phyloP scores from a whole-genome alignment of 2,888 invertebrate species.

The Rhodophaea formosa region DNA sequence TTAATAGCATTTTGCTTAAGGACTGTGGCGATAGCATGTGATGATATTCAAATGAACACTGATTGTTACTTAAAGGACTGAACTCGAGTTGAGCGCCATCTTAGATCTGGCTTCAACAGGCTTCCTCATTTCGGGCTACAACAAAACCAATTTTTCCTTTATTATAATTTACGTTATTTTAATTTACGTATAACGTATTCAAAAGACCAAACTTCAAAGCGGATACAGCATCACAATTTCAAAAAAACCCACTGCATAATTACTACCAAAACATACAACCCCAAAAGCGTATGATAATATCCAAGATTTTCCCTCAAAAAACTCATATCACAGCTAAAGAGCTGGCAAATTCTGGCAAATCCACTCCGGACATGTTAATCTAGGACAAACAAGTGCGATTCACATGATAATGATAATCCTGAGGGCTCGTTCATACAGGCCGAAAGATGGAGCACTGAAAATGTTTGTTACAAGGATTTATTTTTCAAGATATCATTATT shows the following conservation, averaged over 20 bases:
- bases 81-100: slow-evolving; percentile 43
- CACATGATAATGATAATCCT: slow-evolving; percentile 38
- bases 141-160: too few relatives aligned
- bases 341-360: slow-evolving; percentile 11
- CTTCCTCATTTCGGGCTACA: too few relatives aligned
- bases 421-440: too few relatives aligned
- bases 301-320: slow-evolving; percentile 1
- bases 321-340: slow-evolving; percentile 5
- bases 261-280: too few relatives aligned
- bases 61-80: slow-evolving; percentile 31
- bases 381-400: slow-evolving; percentile 37
- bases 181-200: too few relatives aligned
- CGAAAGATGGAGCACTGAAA: too few relatives aligned
- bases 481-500: too few relatives aligned
- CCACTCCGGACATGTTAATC: slow-evolving; percentile 36
- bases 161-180: too few relatives aligned
- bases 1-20: too few relatives aligned
- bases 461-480: too few relatives aligned
- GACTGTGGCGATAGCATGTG: slow-evolving; percentile 24
- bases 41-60: slow-evolving; percentile 2
- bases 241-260: background rate
- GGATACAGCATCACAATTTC: too few relatives aligned
- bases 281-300: background rate
- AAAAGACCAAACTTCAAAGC: too few relatives aligned
- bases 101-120: slow-evolving; percentile 2